phyloP scores from a whole-genome alignment of 2,113 vertebrate species.

The Melierax canorus region DNA sequence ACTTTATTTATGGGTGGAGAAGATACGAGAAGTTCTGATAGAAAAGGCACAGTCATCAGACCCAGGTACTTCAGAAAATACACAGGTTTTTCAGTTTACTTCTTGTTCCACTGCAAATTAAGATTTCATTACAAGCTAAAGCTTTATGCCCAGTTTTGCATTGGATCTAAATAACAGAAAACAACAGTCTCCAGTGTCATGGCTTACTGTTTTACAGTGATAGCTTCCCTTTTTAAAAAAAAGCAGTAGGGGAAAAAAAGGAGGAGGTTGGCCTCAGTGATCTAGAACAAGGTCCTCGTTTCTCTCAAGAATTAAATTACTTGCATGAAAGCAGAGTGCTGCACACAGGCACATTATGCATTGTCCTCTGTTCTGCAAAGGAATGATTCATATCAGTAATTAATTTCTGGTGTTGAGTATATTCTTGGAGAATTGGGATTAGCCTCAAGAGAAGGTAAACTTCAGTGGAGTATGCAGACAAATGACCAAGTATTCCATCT shows the following conservation, averaged over 20 bases:
- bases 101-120: not conserved
- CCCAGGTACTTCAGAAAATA: constrained; percentile 78
- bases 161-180: not conserved
- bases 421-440: not conserved
- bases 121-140: not conserved
- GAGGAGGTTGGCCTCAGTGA: not conserved
- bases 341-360: not conserved
- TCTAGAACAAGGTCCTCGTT: not conserved
- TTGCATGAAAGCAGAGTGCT: not conserved
- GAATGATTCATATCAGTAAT: not conserved
- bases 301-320: not conserved
- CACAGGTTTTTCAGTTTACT: not conserved
- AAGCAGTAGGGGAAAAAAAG: not conserved
- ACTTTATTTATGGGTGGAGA: constrained; percentile 95
- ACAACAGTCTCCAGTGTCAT: not conserved
- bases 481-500: not conserved
- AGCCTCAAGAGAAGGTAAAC: not conserved
- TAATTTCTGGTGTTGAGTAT: not conserved
- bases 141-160: not conserved
- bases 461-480: not conserved
- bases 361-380: not conserved
- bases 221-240: not conserved
- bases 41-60: constrained; percentile 81
- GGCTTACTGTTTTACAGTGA: not conserved
- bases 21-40: constrained; percentile 86